A percentile compares a stretch with the other conserved stretches of the same genome.
Conservation (phyloP, 2,113 vertebrate species). For the Podiceps cristatus region DNA sequence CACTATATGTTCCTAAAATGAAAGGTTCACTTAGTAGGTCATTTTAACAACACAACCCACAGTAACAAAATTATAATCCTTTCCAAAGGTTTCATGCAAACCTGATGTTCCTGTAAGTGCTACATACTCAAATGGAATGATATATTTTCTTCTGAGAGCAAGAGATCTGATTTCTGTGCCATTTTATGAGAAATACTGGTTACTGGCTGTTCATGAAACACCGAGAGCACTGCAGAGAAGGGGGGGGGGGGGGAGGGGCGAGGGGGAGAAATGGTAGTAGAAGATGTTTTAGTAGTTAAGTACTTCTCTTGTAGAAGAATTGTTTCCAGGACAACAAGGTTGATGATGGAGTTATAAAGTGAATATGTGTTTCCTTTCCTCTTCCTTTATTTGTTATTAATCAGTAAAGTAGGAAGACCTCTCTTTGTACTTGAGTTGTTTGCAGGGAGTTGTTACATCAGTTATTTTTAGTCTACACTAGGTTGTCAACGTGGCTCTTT, state of each 20-base stretch:
- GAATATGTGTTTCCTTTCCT: neutral
- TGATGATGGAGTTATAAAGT: slow-evolving; percentile 9
- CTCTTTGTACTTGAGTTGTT: neutral
- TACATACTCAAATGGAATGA: neutral
- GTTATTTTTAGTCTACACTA: neutral
- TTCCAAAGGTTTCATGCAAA: neutral
- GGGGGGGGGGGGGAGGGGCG: fast-evolving
- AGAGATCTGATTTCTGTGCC: neutral
- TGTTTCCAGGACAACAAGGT: slow-evolving; percentile 42
- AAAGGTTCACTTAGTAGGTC: neutral
- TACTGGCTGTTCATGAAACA: neutral
- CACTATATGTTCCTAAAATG: neutral
- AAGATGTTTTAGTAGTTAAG: slow-evolving; percentile 11
- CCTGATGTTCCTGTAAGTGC: neutral
- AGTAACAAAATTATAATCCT: neutral
- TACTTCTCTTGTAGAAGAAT: neutral
- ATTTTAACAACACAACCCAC: neutral
- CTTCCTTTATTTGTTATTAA: neutral
- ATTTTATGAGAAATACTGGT: neutral
- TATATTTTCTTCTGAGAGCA: neutral
- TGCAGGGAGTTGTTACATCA: neutral
- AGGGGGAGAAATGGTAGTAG: neutral
- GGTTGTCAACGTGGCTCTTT: neutral
- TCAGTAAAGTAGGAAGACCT: slow-evolving; percentile 21
- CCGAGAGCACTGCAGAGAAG: neutral